These are phyloP conservation scores for Scolopax mira DNA, from an alignment of 2,113 vertebrate genomes.

Conservation along the genomic window DNA sequence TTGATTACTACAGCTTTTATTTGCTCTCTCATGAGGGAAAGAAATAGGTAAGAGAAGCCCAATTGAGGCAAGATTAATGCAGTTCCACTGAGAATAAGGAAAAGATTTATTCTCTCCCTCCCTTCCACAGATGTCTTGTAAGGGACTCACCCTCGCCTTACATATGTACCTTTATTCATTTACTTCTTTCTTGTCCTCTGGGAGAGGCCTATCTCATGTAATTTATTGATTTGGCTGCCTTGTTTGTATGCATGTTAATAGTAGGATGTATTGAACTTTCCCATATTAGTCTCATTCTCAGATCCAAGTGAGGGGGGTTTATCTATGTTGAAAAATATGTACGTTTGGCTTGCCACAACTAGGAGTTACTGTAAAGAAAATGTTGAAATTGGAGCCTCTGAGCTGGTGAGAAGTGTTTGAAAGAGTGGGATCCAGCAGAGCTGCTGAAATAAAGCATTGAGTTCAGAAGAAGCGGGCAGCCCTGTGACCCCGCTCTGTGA, in stretches of 20 bases:
- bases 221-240: constrained; percentile 37
- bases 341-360: not conserved
- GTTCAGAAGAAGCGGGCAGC: not conserved
- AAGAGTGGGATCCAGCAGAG: not conserved
- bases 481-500: not conserved
- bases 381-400: not conserved
- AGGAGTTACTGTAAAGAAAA: constrained; percentile 40
- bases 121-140: constrained; percentile 9
- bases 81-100: not conserved
- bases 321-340: constrained; percentile 38
- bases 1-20: not conserved
- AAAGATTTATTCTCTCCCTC: constrained; percentile 14
- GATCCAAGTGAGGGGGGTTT: not conserved
- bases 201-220: not conserved
- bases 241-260: not conserved
- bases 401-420: constrained; percentile 9
- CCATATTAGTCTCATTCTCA: not conserved
- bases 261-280: not conserved
- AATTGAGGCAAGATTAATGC: constrained; percentile 32
- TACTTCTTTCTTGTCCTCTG: not conserved
- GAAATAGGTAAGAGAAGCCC: constrained; percentile 31
- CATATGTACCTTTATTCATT: constrained; percentile 16
- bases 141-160: not conserved
- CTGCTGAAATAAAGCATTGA: not conserved
- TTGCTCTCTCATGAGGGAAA: not conserved